Evolutionary conservation across 2,888 invertebrate species (phyloP).

Genomic region (Drosophila ustulata): DNA sequence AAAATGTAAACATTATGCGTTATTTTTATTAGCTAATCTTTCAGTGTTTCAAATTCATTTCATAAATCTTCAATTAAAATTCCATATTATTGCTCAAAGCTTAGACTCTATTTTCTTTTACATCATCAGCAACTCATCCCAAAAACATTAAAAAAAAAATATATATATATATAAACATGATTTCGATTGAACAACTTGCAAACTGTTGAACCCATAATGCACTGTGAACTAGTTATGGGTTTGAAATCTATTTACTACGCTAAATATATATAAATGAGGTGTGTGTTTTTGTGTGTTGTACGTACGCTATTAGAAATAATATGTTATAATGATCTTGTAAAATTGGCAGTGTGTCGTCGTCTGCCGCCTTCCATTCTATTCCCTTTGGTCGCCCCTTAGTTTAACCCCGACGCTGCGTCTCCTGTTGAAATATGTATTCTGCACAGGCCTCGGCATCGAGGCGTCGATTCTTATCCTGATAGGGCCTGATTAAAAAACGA

Average conservation of each 20-base stretch:
- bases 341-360: background rate
- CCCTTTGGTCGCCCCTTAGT: background rate
- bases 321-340: constrained; percentile 27
- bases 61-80: constrained; percentile 56
- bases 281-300: constrained; percentile 16
- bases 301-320: constrained; percentile 18
- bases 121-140: constrained; percentile 21
- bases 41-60: constrained; percentile 57
- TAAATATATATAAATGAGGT: constrained; percentile 34
- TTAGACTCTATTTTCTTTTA: constrained; percentile 32
- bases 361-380: background rate
- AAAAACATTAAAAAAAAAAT: constrained; percentile 29
- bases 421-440: constrained; percentile 82
- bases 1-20: constrained; percentile 62
- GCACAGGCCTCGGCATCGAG: constrained; percentile 81
- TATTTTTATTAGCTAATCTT: constrained; percentile 57
- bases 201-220: constrained; percentile 11
- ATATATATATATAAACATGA: constrained; percentile 24
- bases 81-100: constrained; percentile 33
- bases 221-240: background rate
- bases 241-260: constrained; percentile 30
- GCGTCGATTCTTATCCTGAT: constrained; percentile 69
- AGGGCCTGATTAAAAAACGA: constrained; percentile 77
- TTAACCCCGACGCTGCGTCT: constrained; percentile 49
- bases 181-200: constrained; percentile 6